Base-by-base conservation (phyloP, 1,140 invertebrate species). In the Brachionus koreanus region DNA sequence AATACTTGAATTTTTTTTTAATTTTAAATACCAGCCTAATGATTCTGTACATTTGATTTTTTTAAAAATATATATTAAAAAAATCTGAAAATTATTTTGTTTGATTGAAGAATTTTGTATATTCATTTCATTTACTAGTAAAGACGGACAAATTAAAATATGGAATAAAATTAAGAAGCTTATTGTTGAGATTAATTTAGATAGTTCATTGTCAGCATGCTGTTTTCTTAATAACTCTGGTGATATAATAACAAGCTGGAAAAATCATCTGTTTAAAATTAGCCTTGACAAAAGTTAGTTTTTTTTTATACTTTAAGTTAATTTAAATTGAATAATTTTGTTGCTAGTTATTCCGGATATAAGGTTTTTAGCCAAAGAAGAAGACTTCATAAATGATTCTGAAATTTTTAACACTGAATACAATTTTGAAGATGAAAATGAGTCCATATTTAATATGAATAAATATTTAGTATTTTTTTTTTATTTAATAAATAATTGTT, bases 221-320 rank as follows among this genome's bases (percentile, higher is more conserved):
- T 85, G 84, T 33, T 88, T 88, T 79, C 83, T 88, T 12, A 87
- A 87, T 83, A 84, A 84, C 46, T 83, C 81, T 23, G 86, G 84
- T 16, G 86, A 88, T 69, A 82, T 88, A 1, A 49, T 87, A 33
- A 83, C 87, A 5, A 87, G 85, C 52, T 87, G 85, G 83, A 84
- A 86, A 76, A 87, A 88, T 79, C 87, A 88, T 81, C 83, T 88
- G 10, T 88, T 87, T 83, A 86, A 84, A 37, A 87, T 88, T 13
- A 85, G 85, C n/a, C 85, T 86, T 85, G 86, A 87, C 83, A 74
- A 83, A 25, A 57, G 6, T 52, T 1, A 61, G 49, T 46, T 79
- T 25, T 19, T 37, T n/a, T 37, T 13, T 49, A 16, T 65, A 74
- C 6, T 37, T 10, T 16, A 23, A 52, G n/a, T n/a, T 39, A 37